These are phyloP conservation scores for Parus major DNA, from an alignment of 2,113 vertebrate species.

Conservation along the genomic window DNA sequence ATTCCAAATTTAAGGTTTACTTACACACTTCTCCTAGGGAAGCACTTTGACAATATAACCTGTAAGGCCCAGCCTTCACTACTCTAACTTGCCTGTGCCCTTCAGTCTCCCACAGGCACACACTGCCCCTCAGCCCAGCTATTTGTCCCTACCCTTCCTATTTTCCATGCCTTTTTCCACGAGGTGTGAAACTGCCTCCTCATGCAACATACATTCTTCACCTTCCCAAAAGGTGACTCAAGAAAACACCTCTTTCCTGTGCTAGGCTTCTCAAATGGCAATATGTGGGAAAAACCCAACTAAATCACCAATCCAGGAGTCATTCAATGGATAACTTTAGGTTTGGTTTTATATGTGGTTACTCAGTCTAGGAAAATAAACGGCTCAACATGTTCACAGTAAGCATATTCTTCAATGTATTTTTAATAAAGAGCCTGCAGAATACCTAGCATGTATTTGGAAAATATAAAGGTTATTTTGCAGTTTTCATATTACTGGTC, in stretches of 20 bases:
- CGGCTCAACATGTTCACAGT: background rate
- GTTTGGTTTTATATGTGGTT: background rate
- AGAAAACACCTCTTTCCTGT: background rate
- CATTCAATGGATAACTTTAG: background rate
- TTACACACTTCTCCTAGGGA: fast-evolving
- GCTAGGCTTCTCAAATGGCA: background rate
- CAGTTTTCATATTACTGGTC: background rate
- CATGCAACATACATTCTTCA: background rate
- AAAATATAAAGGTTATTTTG: background rate
- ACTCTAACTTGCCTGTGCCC: fast-evolving
- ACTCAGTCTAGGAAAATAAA: background rate
- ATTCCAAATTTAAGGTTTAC: background rate
- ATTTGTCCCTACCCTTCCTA: background rate
- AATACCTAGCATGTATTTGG: background rate
- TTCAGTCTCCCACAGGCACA: background rate
- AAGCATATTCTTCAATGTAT: background rate
- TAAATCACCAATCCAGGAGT: background rate
- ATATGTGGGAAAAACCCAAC: background rate
- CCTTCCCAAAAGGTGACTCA: background rate
- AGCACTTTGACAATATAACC: background rate
- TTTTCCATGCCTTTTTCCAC: background rate
- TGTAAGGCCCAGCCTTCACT: background rate
- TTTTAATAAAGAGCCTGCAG: background rate
- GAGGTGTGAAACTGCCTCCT: background rate
- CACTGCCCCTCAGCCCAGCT: background rate